Conservation (phyloP, 2,113 vertebrate species). For the Meleagris gallopavo region DNA sequence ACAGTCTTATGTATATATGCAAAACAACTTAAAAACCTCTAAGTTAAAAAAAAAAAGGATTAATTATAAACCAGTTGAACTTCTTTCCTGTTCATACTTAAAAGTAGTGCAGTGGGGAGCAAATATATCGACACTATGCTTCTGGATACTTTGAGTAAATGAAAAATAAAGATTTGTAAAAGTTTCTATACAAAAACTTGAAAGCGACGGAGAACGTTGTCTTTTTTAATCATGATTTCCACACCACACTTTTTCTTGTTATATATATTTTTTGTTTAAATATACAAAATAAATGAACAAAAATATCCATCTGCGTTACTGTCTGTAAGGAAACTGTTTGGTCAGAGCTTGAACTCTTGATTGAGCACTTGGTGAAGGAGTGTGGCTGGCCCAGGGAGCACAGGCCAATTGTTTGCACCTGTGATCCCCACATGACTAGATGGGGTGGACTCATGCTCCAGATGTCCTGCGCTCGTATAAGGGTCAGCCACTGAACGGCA, state of each 20-base stretch:
- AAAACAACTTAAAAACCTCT: background rate
- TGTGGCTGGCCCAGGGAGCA: too few species aligned
- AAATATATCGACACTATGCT: background rate
- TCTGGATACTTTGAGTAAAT: background rate
- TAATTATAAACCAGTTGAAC: background rate
- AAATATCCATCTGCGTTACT: background rate
- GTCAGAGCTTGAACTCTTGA: too few species aligned
- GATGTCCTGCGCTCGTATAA: too few species aligned
- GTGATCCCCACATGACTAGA: too few species aligned
- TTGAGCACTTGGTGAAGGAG: too few species aligned
- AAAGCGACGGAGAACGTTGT: background rate
- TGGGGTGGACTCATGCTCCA: too few species aligned
- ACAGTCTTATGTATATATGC: background rate
- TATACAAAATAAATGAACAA: background rate
- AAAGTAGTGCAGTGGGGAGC: background rate
- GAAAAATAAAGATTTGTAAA: background rate
- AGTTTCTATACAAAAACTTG: background rate
- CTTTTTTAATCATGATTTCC: background rate
- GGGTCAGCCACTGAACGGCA: too few species aligned
- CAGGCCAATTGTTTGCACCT: too few species aligned
- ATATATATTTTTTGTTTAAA: background rate
- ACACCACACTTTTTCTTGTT: rapidly evolving
- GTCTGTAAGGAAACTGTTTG: too few species aligned
- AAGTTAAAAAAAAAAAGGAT: background rate
- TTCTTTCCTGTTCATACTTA: background rate